These are phyloP conservation scores for Agrilus mali DNA, from an alignment of 2,888 invertebrate genomes.

Conservation along the genomic window DNA sequence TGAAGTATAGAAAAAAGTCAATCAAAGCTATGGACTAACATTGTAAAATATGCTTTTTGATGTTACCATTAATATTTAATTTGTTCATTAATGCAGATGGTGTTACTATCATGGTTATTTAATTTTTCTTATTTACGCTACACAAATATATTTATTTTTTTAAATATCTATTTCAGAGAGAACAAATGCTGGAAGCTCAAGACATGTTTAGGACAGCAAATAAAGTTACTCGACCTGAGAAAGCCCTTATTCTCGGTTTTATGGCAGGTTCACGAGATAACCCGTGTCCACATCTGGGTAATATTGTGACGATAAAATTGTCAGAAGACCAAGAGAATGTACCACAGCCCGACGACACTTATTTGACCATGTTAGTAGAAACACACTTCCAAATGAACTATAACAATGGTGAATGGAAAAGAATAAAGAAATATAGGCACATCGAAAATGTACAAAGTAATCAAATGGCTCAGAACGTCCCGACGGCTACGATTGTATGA, in stretches of 20 bases:
- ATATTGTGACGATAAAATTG: constrained; percentile 90
- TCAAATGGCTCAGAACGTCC: constrained; percentile 27
- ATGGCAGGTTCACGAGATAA: constrained; percentile 98
- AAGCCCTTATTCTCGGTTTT: constrained; percentile 92
- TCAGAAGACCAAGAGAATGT: constrained; percentile 87
- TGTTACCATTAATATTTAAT: no score
- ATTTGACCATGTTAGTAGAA: constrained; percentile 69
- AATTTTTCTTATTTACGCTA: no score
- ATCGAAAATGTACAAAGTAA: constrained; percentile 40
- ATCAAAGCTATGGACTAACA: no score
- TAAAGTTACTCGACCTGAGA: constrained; percentile 90
- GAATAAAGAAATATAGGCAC: constrained; percentile 79
- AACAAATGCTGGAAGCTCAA: constrained; percentile 93
- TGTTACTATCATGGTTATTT: no score
- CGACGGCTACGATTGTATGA: constrained; percentile 24
- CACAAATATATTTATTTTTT: no score
- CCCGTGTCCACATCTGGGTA: constrained; percentile 93
- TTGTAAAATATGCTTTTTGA: no score
- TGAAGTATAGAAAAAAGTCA: no score
- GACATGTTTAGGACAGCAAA: constrained; percentile 96
- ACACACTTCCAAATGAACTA: constrained; percentile 99
- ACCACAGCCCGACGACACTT: constrained; percentile 71
- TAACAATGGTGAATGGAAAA: constrained; percentile 94
- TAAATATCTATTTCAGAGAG: constrained; percentile 50
- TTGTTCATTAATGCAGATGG: no score